Evolutionary conservation across 1,140 invertebrate genomes (phyloP).

Genomic region (Zaprionus ghesquierei): DNA sequence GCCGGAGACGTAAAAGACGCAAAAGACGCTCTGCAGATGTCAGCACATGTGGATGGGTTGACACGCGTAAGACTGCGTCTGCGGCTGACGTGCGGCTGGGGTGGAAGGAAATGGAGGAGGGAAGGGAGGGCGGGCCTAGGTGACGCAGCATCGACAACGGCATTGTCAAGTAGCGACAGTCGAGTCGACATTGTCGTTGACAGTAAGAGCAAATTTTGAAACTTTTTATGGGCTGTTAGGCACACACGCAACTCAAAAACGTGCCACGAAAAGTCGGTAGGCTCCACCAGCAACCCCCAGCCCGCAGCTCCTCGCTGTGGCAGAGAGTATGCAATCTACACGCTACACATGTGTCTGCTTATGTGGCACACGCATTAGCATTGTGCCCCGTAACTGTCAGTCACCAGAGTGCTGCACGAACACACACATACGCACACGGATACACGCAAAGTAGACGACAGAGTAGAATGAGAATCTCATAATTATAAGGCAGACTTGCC

Average conservation of each 20-base stretch:
- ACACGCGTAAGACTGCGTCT: conserved; percentile 9
- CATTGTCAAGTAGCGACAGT: not conserved
- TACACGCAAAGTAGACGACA: not conserved
- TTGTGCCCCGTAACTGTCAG: not conserved
- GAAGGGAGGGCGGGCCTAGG: not conserved
- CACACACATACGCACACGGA: not conserved
- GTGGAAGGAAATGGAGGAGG: not conserved
- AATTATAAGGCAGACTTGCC: not conserved
- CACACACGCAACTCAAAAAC: conserved; percentile 27
- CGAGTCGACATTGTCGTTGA: conserved; percentile 1
- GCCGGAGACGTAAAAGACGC: not conserved
- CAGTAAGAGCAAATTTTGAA: not conserved
- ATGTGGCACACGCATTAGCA: conserved; percentile 14
- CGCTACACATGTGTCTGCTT: not conserved
- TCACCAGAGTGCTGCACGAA: not conserved
- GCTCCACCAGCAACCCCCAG: not conserved
- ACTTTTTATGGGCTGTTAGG: conserved; percentile 34
- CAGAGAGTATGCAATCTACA: conserved; percentile 1
- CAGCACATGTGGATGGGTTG: conserved; percentile 29
- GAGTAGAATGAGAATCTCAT: not conserved
- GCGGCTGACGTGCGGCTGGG: not conserved
- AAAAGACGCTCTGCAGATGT: conserved; percentile 16
- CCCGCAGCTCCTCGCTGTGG: not conserved
- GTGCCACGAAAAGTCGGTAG: conserved; percentile 4
- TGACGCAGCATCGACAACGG: not conserved